A percentile compares a stretch with the other conserved stretches of the same genome.
These are phyloP conservation scores for Eumerus sabulonum DNA, from an alignment of 2,888 invertebrate genomes.

Conservation along the genomic window DNA sequence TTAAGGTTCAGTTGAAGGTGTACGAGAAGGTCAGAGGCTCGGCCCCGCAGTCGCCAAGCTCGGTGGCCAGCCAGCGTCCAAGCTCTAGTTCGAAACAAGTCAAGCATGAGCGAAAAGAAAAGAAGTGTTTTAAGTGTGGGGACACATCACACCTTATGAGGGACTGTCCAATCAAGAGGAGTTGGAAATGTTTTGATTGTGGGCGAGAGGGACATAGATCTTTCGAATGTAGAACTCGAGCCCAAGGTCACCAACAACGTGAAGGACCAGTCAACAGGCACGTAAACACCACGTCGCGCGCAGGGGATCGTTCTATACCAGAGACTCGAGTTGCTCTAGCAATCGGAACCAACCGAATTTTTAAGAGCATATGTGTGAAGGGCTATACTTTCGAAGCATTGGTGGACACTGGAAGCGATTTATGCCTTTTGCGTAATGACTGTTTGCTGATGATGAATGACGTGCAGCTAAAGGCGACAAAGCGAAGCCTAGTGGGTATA, in stretches of 20 bases:
- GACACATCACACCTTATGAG: not conserved
- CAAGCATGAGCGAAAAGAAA: not conserved
- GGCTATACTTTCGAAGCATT: constrained; percentile 11
- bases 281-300: constrained; percentile 1
- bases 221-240: not conserved
- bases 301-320: not conserved
- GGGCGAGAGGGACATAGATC: constrained; percentile 6
- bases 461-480: no score
- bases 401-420: constrained; percentile 29
- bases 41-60: no score
- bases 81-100: not conserved
- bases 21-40: constrained; percentile 19
- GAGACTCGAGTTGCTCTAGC: not conserved
- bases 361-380: constrained; percentile 7
- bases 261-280: not conserved
- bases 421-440: constrained; percentile 8
- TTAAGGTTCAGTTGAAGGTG: constrained; percentile 18
- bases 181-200: not conserved
- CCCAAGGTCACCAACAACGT: not conserved
- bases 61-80: constrained; percentile 5
- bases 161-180: not conserved
- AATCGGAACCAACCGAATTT: constrained; percentile 6
- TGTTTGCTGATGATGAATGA: not conserved
- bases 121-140: constrained; percentile 7
- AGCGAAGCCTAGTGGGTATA: constrained; percentile 1